Conservation (phyloP, 2,888 invertebrate genomes). For the Axea sp. region DNA sequence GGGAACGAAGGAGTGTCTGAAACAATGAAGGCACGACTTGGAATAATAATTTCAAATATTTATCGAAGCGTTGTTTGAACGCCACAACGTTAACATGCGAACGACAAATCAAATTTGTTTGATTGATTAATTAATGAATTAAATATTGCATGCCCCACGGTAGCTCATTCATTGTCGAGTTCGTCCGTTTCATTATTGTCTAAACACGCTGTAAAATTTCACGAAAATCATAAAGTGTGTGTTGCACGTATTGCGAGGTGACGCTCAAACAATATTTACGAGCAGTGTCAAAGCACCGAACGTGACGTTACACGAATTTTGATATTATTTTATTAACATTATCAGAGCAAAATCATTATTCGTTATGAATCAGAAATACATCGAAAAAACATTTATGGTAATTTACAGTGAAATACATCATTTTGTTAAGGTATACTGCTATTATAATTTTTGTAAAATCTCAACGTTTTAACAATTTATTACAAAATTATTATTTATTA, state of each 20-base stretch:
- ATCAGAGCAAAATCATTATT: slow-evolving; percentile 3
- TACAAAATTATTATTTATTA: too few relatives aligned
- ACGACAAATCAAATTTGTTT: slow-evolving; percentile 35
- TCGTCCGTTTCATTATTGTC: slow-evolving; percentile 11
- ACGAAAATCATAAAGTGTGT: slow-evolving; percentile 16
- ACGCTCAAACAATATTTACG: slow-evolving; percentile 8
- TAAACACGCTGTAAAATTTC: background rate
- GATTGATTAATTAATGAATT: slow-evolving; percentile 53
- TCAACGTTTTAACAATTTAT: too few relatives aligned
- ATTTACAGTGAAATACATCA: too few relatives aligned
- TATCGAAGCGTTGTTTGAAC: slow-evolving; percentile 13
- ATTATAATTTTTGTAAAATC: too few relatives aligned
- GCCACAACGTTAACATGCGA: slow-evolving; percentile 7
- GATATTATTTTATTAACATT: slow-evolving; percentile 24
- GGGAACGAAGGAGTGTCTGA: too few relatives aligned
- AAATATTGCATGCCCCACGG: slow-evolving; percentile 2
- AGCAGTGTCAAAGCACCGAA: slow-evolving; percentile 4
- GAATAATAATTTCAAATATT: slow-evolving; percentile 40
- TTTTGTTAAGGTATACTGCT: too few relatives aligned
- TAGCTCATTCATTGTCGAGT: slow-evolving; percentile 11
- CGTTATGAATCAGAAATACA: background rate
- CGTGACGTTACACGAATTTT: slow-evolving; percentile 8
- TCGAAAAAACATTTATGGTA: slow-evolving; percentile 3
- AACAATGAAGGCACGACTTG: slow-evolving; percentile 17
- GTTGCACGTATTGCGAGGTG: slow-evolving; percentile 27